These are phyloP conservation scores for Hemaris fuciformis DNA, from an alignment of 2,888 invertebrate species.

Conservation along the genomic window DNA sequence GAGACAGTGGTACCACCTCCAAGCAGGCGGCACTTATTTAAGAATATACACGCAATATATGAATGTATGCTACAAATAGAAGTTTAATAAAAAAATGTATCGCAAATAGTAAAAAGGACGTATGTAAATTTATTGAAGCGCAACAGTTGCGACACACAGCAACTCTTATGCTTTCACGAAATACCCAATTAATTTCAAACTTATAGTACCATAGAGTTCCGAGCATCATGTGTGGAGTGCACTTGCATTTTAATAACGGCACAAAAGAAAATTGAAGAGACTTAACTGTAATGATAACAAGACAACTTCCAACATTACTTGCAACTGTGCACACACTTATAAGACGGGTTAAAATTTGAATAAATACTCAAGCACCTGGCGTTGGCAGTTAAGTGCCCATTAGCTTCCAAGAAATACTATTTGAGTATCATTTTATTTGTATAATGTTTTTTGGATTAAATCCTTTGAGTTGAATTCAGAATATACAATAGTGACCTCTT, in stretches of 20 bases:
- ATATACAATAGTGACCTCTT: background rate
- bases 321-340: slow-evolving; percentile 52
- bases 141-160: background rate
- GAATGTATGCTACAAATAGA: background rate
- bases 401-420: slow-evolving; percentile 48
- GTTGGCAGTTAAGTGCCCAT: slow-evolving; percentile 59
- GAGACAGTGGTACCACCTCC: too few relatives aligned
- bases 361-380: slow-evolving; percentile 63
- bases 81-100: background rate
- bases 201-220: slow-evolving; percentile 13
- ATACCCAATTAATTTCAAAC: background rate
- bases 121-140: too few relatives aligned
- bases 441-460: slow-evolving; percentile 11
- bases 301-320: slow-evolving; percentile 51
- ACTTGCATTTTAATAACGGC: slow-evolving; percentile 36
- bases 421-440: slow-evolving; percentile 31
- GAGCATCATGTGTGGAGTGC: slow-evolving; percentile 17
- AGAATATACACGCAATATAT: too few relatives aligned
- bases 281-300: slow-evolving; percentile 44
- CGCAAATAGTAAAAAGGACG: background rate
- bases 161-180: background rate
- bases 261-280: slow-evolving; percentile 34
- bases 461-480: background rate
- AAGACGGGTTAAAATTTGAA: slow-evolving; percentile 56
- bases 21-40: too few relatives aligned